Evolutionary conservation across 2,797 vertebrate genomes (phyloP).

Genomic region (Rachycentron canadum): DNA sequence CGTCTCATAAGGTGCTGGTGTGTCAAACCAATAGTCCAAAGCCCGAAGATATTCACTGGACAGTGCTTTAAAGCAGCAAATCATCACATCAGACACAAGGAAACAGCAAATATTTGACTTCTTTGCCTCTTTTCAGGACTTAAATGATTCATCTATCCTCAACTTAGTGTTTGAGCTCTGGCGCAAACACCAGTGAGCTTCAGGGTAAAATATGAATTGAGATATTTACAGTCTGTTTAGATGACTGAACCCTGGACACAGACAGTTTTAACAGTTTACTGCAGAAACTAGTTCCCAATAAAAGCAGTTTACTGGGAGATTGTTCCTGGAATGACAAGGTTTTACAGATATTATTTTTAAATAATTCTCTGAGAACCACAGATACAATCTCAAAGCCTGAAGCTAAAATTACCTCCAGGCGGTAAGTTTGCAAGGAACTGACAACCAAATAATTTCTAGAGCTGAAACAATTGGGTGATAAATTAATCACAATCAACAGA

Average conservation of each 20-base stretch:
- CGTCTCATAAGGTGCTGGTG: background rate
- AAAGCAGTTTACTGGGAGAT: rapidly evolving
- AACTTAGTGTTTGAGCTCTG: background rate
- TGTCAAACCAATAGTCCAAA: background rate
- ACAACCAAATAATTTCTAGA: background rate
- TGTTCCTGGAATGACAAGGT: background rate
- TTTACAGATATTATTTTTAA: slow-evolving; percentile 1
- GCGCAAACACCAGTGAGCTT: background rate
- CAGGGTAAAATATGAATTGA: background rate
- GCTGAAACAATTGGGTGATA: background rate
- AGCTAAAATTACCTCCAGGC: background rate
- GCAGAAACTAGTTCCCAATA: background rate
- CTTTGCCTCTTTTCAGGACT: background rate
- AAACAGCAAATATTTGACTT: background rate
- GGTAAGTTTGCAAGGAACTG: background rate
- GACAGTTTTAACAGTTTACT: background rate
- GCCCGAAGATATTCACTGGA: no score
- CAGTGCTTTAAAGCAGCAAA: background rate
- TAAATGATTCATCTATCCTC: background rate
- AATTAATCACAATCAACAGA: background rate
- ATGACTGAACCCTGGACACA: no score
- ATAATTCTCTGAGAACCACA: background rate
- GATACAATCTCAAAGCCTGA: background rate
- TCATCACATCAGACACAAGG: background rate
- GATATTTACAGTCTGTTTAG: background rate